phyloP scores from a whole-genome alignment of 2,888 invertebrate genomes.

The Quadriops clusia region DNA sequence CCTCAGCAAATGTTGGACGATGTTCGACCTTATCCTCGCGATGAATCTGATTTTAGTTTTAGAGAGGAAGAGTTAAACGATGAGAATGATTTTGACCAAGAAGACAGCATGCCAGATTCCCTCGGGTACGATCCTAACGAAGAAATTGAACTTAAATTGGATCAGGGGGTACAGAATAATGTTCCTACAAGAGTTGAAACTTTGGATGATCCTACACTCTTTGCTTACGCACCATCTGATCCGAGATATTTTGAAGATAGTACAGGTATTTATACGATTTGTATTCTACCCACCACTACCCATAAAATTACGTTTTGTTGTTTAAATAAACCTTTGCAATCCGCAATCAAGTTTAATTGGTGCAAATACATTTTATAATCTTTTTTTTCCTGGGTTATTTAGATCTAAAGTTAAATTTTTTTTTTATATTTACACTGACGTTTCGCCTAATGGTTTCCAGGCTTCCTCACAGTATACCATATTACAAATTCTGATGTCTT shows the following conservation, averaged over 20 bases:
- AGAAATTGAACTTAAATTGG: slow-evolving; percentile 2
- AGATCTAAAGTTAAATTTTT: too few relatives aligned
- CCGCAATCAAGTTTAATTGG: too few relatives aligned
- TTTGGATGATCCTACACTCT: slow-evolving; percentile 28
- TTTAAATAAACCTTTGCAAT: too few relatives aligned
- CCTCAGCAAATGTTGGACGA: slow-evolving; percentile 23
- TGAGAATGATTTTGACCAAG: slow-evolving; percentile 5
- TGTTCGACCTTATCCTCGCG: slow-evolving; percentile 21
- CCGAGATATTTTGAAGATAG: slow-evolving; percentile 28
- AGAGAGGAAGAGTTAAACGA: slow-evolving; percentile 15
- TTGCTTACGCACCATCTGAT: slow-evolving; percentile 33
- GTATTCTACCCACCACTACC: neutral
- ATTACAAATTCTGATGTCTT: too few relatives aligned
- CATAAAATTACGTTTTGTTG: neutral
- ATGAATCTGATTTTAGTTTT: slow-evolving; percentile 24
- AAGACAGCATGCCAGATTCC: slow-evolving; percentile 13
- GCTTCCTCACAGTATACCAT: too few relatives aligned
- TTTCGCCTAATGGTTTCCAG: too few relatives aligned
- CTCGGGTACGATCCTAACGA: slow-evolving; percentile 8
- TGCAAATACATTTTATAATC: too few relatives aligned
- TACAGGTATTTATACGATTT: slow-evolving; percentile 3
- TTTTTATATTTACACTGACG: too few relatives aligned
- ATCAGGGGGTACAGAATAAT: slow-evolving; percentile 12
- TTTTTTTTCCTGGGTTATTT: too few relatives aligned
- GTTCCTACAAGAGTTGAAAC: slow-evolving; percentile 15